A percentile compares a stretch with the other conserved stretches of the same genome.
Conservation (phyloP, 1,140 invertebrate species). For the Papilio glaucus region DNA sequence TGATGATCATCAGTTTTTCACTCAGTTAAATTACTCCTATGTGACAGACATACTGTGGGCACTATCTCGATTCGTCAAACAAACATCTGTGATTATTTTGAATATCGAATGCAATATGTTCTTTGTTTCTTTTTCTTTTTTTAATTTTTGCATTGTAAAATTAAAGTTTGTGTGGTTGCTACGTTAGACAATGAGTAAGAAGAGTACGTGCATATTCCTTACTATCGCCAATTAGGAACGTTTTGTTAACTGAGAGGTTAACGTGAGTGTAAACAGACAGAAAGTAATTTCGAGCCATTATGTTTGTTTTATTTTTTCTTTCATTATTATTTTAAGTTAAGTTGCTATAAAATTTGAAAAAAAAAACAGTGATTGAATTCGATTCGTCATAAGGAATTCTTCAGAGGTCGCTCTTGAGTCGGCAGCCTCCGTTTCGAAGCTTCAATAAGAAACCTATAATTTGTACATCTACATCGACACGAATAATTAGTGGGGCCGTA, state of each 20-base stretch:
- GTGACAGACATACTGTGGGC: too few relatives aligned
- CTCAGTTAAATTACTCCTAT: too few relatives aligned
- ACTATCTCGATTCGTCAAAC: too few relatives aligned
- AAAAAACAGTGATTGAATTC: slow-evolving; percentile 5
- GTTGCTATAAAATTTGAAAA: neutral
- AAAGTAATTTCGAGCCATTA: slow-evolving; percentile 21
- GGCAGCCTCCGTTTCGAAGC: slow-evolving; percentile 49
- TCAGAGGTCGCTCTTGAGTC: slow-evolving; percentile 45
- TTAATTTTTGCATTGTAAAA: slow-evolving; percentile 8
- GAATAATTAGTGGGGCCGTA: slow-evolving; percentile 73
- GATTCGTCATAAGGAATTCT: slow-evolving; percentile 25
- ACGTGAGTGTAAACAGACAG: slow-evolving; percentile 4
- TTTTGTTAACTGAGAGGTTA: slow-evolving; percentile 20
- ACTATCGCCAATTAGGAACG: slow-evolving; percentile 18
- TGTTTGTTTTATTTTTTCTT: slow-evolving; percentile 11
- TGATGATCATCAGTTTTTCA: too few relatives aligned
- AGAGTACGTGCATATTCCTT: slow-evolving; percentile 29
- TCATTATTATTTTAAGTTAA: neutral
- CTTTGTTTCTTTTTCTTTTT: neutral
- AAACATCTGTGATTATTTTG: too few relatives aligned
- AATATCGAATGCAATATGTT: neutral
- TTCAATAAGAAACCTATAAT: slow-evolving; percentile 72
- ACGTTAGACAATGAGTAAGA: slow-evolving; percentile 17
- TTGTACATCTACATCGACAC: slow-evolving; percentile 74
- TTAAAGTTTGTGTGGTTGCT: slow-evolving; percentile 1